These are phyloP conservation scores for Protonibea diacanthus DNA, from an alignment of 2,797 vertebrate species.

Conservation along the genomic window DNA sequence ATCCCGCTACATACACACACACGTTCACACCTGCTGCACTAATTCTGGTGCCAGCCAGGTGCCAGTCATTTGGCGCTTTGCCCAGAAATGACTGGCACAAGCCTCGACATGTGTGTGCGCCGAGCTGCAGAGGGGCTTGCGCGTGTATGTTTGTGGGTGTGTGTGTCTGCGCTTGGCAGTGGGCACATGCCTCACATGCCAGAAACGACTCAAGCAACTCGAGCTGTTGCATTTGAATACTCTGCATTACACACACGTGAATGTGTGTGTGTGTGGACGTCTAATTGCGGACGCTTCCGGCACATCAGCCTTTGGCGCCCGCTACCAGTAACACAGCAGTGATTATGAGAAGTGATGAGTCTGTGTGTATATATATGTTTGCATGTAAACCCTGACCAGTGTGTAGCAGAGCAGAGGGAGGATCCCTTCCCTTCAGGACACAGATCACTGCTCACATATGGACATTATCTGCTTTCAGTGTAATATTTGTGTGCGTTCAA, in stretches of 20 bases:
- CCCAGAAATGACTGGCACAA: slow-evolving; percentile 69
- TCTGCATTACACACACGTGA: slow-evolving; percentile 48
- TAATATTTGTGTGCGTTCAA: slow-evolving; percentile 24
- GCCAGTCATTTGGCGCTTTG: slow-evolving; percentile 61
- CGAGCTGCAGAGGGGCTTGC: slow-evolving; percentile 8
- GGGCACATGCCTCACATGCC: slow-evolving; percentile 60
- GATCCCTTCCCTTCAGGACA: background rate
- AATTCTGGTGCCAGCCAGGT: slow-evolving; percentile 53
- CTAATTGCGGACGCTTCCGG: slow-evolving; percentile 42
- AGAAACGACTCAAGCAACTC: slow-evolving; percentile 65
- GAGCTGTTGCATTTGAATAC: slow-evolving; percentile 58
- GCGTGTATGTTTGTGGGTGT: slow-evolving; percentile 40
- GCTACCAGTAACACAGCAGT: slow-evolving; percentile 36
- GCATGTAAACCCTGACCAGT: slow-evolving; percentile 1
- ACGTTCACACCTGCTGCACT: slow-evolving; percentile 54
- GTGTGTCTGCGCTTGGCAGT: slow-evolving; percentile 47
- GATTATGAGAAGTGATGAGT: slow-evolving; percentile 69
- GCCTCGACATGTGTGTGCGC: slow-evolving; percentile 45
- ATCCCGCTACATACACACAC: slow-evolving; percentile 21
- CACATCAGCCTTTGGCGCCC: slow-evolving; percentile 24
- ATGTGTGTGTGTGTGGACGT: slow-evolving; percentile 15
- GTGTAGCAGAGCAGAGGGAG: slow-evolving; percentile 18
- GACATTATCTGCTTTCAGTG: slow-evolving; percentile 43
- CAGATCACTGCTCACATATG: slow-evolving; percentile 23
- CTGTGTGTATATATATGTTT: slow-evolving; percentile 41